Conservation (phyloP, 2,113 vertebrate genomes). For the Hemicordylus capensis region DNA sequence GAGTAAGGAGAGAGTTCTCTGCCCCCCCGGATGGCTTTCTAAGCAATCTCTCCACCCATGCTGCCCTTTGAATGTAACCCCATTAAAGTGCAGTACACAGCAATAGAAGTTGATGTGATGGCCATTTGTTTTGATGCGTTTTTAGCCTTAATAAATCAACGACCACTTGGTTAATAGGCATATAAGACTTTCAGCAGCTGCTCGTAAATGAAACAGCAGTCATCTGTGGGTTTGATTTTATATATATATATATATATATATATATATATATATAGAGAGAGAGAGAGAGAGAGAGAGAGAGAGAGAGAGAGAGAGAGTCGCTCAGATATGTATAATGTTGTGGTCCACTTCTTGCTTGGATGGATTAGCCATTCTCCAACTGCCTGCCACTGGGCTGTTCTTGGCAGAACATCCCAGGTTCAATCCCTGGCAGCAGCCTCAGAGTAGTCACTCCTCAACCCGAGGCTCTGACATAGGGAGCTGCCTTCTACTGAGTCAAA, state of each 20-base stretch:
- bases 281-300: too few species aligned
- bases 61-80: conserved; percentile 73
- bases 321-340: too few species aligned
- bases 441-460: too few species aligned
- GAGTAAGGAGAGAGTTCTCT: conserved; percentile 12
- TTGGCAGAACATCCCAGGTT: too few species aligned
- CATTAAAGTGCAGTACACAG: conserved; percentile 82
- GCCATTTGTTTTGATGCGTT: conserved; percentile 84
- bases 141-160: conserved; percentile 82
- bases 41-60: conserved; percentile 61
- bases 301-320: too few species aligned
- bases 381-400: too few species aligned
- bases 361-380: too few species aligned
- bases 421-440: too few species aligned
- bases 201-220: conserved; percentile 81
- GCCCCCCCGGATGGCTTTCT: conserved; percentile 57
- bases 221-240: conserved; percentile 64
- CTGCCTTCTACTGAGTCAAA: too few species aligned
- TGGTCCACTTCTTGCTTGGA: too few species aligned
- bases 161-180: conserved; percentile 80
- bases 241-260: conserved; percentile 19
- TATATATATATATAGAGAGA: too few species aligned
- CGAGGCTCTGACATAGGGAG: too few species aligned
- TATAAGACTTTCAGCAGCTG: conserved; percentile 81
- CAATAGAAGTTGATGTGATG: conserved; percentile 81